These are phyloP conservation scores for Dallia pectoralis DNA, from an alignment of 2,797 vertebrate species.

Conservation along the genomic window DNA sequence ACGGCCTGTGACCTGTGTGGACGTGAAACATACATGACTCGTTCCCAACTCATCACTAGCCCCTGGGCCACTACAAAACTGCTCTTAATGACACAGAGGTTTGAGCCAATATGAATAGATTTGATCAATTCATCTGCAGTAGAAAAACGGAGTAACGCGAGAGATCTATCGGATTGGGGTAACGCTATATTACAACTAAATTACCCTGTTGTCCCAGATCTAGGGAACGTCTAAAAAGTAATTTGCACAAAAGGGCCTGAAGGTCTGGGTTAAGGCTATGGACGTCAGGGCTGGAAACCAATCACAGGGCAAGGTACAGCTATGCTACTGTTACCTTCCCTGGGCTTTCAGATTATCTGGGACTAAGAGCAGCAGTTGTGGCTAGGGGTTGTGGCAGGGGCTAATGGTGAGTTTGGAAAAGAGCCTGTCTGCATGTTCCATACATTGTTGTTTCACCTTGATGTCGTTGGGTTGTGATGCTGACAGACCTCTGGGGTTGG, in stretches of 20 bases:
- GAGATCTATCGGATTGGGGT: neutral
- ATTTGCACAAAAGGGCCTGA: neutral
- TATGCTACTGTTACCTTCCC: neutral
- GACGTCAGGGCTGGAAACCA: neutral
- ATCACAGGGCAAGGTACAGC: neutral
- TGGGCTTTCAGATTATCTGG: neutral
- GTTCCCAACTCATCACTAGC: conserved; percentile 63
- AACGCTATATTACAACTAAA: neutral
- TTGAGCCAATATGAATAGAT: neutral
- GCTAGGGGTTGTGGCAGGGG: neutral
- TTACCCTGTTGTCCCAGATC: conserved; percentile 13
- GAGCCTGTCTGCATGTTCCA: neutral
- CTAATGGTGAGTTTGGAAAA: conserved; percentile 2
- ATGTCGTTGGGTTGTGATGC: conserved; percentile 46
- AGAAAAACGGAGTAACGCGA: neutral
- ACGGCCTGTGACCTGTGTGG: conserved; percentile 53
- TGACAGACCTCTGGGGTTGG: conserved; percentile 35
- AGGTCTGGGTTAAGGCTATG: neutral
- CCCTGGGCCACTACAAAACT: conserved; percentile 29
- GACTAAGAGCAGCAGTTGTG: neutral
- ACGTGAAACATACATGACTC: conserved; percentile 47
- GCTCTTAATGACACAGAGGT: neutral
- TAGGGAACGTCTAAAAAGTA: neutral
- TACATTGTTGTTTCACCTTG: conserved; percentile 29
- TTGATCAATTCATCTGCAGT: conserved; percentile 17